Percentiles rank a stretch among this genome's conserved stretches.
Conservation (phyloP, 92 coral and sea anemone genomes). For the Phenganax stokvisi region DNA sequence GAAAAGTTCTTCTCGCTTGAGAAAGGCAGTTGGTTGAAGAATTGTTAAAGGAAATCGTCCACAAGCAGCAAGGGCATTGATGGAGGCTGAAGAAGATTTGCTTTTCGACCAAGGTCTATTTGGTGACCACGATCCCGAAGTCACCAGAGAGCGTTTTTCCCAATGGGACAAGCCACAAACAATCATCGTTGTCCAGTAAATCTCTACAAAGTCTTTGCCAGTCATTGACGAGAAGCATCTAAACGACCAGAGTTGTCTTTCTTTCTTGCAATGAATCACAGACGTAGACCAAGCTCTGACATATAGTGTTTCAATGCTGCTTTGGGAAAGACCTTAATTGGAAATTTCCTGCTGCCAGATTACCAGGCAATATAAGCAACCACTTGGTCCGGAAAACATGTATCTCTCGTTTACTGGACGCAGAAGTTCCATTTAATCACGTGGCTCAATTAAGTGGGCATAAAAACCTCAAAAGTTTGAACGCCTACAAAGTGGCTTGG, state of each 20-base stretch:
- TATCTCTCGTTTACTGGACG: constrained; percentile 35
- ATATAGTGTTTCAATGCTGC: constrained; percentile 16
- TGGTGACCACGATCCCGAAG: constrained; percentile 41
- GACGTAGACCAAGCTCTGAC: neutral
- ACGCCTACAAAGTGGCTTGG: constrained; percentile 26
- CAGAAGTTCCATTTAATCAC: constrained; percentile 27
- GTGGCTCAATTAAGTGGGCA: constrained; percentile 36
- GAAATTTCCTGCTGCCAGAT: constrained; percentile 27
- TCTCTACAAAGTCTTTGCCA: neutral
- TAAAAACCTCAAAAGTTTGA: constrained; percentile 34
- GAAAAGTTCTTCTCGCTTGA: constrained; percentile 25
- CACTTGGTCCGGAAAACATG: constrained; percentile 32
- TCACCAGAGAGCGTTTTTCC: constrained; percentile 12
- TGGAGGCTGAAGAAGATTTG: constrained; percentile 50
- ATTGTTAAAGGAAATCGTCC: constrained; percentile 45
- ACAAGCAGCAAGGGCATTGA: constrained; percentile 44
- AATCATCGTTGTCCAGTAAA: constrained; percentile 44
- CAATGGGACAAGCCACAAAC: constrained; percentile 39
- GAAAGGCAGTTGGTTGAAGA: constrained; percentile 27
- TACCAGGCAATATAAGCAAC: constrained; percentile 32
- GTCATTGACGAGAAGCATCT: constrained; percentile 19
- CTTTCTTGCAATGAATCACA: constrained; percentile 27
- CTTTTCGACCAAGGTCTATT: constrained; percentile 44
- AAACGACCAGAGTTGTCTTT: constrained; percentile 22
- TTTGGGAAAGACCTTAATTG: constrained; percentile 39